A percentile compares a stretch with the other conserved stretches of the same genome.
Conservation (phyloP, 1,140 invertebrate species). For the Macrobrachium nipponense region DNA sequence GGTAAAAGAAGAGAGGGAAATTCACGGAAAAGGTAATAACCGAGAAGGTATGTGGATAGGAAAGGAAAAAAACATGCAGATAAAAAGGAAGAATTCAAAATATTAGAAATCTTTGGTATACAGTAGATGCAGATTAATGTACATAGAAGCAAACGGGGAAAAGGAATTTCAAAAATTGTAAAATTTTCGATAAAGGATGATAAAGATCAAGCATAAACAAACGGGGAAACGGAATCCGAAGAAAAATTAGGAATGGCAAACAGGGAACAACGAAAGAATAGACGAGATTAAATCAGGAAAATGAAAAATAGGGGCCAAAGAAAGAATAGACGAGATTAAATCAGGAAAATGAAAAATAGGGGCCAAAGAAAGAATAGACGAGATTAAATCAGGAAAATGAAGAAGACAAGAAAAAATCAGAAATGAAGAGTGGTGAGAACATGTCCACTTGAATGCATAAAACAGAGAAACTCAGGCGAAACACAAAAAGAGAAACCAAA, state of each 20-base stretch:
- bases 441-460: neutral
- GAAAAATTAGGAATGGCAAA: no score
- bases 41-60: neutral
- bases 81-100: neutral
- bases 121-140: neutral
- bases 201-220: neutral
- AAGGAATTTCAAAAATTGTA: neutral
- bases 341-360: neutral
- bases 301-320: no score
- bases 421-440: no score
- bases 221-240: neutral
- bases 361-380: no score
- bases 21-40: neutral
- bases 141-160: neutral
- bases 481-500: neutral
- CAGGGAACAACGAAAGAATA: neutral
- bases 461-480: slow-evolving; percentile 6
- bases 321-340: neutral
- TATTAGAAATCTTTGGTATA: neutral
- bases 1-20: neutral
- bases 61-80: neutral
- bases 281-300: neutral
- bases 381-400: neutral
- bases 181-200: neutral
- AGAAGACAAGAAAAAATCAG: neutral